A percentile compares a stretch with the other conserved stretches of the same genome.
These are phyloP conservation scores for Rhinoptilus africanus DNA, from an alignment of 2,113 vertebrate species.

Conservation along the genomic window DNA sequence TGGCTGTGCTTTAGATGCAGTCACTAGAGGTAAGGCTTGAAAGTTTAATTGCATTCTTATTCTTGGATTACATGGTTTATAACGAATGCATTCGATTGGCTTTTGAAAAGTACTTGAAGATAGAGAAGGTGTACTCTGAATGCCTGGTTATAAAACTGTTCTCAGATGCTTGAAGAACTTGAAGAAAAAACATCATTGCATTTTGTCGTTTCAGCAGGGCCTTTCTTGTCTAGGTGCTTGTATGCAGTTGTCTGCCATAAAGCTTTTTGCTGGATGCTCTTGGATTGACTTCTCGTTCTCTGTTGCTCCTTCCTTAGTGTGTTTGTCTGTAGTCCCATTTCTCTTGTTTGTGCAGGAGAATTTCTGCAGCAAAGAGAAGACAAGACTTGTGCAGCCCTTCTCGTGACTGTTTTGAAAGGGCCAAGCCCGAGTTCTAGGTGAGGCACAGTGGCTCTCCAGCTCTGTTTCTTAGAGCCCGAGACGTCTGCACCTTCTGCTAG, in stretches of 20 bases:
- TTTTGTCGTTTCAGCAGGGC: background rate
- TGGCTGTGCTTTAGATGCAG: slow-evolving; percentile 93
- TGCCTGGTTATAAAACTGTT: background rate
- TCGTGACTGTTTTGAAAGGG: background rate
- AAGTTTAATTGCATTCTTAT: accelerated
- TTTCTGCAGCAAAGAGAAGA: background rate
- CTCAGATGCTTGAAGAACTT: background rate
- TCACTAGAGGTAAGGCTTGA: slow-evolving; percentile 83
- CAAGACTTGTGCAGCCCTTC: background rate
- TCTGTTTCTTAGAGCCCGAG: background rate
- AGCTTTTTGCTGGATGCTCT: background rate
- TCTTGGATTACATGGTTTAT: accelerated
- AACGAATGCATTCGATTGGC: accelerated
- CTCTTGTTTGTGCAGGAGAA: background rate
- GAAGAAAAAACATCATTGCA: background rate
- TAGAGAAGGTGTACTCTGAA: background rate
- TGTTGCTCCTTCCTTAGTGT: background rate
- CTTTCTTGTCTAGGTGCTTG: background rate
- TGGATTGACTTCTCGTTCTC: background rate
- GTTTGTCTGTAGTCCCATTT: background rate
- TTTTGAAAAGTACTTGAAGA: accelerated
- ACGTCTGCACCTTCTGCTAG: background rate
- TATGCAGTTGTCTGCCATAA: no score
- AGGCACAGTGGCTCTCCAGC: background rate
- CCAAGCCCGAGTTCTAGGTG: background rate